A percentile compares a stretch with the other conserved stretches of the same genome.
These are phyloP conservation scores for Hypolimnas misippus DNA, from an alignment of 2,888 invertebrate species.

Conservation along the genomic window DNA sequence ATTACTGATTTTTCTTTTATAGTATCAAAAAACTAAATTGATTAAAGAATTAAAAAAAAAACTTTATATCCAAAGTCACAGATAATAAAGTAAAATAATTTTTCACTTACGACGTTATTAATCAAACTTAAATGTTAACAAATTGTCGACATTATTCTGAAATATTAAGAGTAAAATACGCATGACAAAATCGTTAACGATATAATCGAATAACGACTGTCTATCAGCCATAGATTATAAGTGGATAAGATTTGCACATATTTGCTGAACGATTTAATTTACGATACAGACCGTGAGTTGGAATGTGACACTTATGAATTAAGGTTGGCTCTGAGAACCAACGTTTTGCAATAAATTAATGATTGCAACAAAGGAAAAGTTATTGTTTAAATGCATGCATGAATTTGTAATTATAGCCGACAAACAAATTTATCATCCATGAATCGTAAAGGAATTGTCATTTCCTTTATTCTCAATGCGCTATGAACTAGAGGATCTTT, in stretches of 20 bases:
- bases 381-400: too few species aligned
- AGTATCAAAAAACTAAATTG: too few species aligned
- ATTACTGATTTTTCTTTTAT: too few species aligned
- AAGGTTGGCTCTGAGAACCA: slow-evolving; percentile 10
- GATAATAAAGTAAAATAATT: too few species aligned
- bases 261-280: slow-evolving; percentile 18
- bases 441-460: too few species aligned
- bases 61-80: too few species aligned
- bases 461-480: too few species aligned
- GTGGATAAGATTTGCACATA: background rate
- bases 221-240: background rate
- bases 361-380: too few species aligned
- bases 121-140: background rate
- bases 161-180: background rate
- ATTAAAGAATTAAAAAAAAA: too few species aligned
- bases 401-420: too few species aligned
- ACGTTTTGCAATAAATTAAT: slow-evolving; percentile 16
- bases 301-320: slow-evolving; percentile 19
- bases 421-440: too few species aligned
- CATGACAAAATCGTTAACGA: background rate
- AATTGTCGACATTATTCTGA: background rate
- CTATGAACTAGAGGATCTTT: too few species aligned
- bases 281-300: slow-evolving; percentile 12
- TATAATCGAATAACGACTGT: background rate
- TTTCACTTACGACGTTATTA: background rate